Base-by-base conservation (phyloP, 2,113 vertebrate species). In the Chaenogobius annularis region DNA sequence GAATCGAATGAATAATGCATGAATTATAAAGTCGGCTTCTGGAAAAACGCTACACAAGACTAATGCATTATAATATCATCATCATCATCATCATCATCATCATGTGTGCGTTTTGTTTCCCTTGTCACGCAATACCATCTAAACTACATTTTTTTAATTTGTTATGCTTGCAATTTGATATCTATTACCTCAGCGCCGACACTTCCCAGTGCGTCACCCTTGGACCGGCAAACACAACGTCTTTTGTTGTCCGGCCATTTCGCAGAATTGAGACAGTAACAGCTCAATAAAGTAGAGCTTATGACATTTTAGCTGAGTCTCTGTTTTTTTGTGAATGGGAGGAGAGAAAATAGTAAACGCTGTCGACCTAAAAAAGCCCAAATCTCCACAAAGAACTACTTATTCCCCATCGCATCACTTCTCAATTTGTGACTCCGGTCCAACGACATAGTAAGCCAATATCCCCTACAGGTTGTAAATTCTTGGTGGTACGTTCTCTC, bases 391-490 rank as follows among this genome's bases (percentile, higher is more conserved):
- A 82, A 86, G 83, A 83, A 47, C 52, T 17, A 72, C 74, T 82
- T 85, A 78, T 89, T 91, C 74, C 48, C 74, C 73, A 17, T 79
- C 68, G 76, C 77, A 85, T 84, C 58, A 83, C 78, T 89, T 86
- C 88, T 31, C 81, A 72, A 82, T 70, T 73, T 84, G 85, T 87
- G 87, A 89, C 80, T 50, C 43, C 50, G 0, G 55, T 87, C 90
- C 90, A 90, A 83, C 78, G 81, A 88, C 83, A 90, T 61, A 89
- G 90, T 86, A 87, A 89, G 61, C 73, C 75, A 82, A 88, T 90
- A 90, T 84, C 78, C 84, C 86, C 87, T 84, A 84, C 92, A 91
- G 91, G 89, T n/a, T 91, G 88, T 90, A 86, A 84, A 90, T 88
- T 89, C 80, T 83, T 89, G 81, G 83, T 76, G 83, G 85, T 83